Percentiles rank a stretch among this genome's conserved stretches.
Evolutionary conservation across 2,797 vertebrate species (phyloP).

Genomic region (Eulemur rubriventer): DNA sequence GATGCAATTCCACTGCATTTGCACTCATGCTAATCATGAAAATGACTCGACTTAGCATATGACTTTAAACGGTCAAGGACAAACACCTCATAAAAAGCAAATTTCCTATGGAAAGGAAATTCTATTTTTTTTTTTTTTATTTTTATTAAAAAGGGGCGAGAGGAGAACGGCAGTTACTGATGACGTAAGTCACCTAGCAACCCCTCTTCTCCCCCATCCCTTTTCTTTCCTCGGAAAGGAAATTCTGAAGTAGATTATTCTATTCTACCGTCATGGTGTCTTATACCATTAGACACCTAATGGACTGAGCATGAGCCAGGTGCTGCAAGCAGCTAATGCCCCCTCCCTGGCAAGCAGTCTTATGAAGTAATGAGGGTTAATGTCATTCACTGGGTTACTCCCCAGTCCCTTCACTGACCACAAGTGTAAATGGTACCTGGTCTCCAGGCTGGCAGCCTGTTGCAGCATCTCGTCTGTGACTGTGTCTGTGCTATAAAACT

Average conservation of each 20-base stretch:
- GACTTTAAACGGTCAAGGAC: background rate
- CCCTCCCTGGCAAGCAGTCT: background rate
- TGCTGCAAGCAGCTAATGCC: background rate
- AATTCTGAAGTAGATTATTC: background rate
- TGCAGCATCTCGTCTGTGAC: slow-evolving; percentile 89
- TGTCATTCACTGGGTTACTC: background rate
- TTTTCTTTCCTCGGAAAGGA: background rate
- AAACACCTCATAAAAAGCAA: background rate
- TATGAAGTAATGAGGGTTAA: background rate
- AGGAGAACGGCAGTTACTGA: slow-evolving; percentile 76
- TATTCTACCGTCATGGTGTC: background rate
- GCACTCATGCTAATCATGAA: background rate
- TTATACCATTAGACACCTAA: background rate
- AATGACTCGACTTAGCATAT: background rate
- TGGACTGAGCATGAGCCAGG: background rate
- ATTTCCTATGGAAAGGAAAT: background rate
- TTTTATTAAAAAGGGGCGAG: slow-evolving; percentile 65
- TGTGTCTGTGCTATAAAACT: slow-evolving; percentile 85
- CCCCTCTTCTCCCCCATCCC: slow-evolving; percentile 51
- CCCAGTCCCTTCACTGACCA: background rate
- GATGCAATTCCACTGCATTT: background rate
- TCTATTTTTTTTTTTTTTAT: background rate
- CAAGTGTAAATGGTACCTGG: slow-evolving; percentile 86
- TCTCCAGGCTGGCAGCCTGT: slow-evolving; percentile 92
- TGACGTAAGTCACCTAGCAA: slow-evolving; percentile 84